Conservation (phyloP, 2,888 invertebrate genomes). For the Itoplectis maculator region DNA sequence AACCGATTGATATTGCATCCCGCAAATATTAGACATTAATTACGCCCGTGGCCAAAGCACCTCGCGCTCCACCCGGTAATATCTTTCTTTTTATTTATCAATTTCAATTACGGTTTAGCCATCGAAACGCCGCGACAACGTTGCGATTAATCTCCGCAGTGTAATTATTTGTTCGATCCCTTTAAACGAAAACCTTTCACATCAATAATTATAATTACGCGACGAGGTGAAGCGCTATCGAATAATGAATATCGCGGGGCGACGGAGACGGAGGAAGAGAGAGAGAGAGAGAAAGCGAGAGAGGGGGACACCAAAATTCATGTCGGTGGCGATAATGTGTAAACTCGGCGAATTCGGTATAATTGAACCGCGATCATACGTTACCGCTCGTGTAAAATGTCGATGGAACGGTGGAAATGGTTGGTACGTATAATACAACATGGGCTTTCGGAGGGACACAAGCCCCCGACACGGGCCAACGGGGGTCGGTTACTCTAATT, state of each 20-base stretch:
- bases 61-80: too few relatives aligned
- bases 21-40: too few relatives aligned
- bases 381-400: slow-evolving; percentile 56
- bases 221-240: neutral
- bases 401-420: slow-evolving; percentile 48
- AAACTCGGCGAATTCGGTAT: slow-evolving; percentile 46
- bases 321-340: neutral
- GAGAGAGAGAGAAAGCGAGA: slow-evolving; percentile 13
- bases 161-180: slow-evolving; percentile 5
- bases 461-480: slow-evolving; percentile 48
- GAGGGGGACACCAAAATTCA: slow-evolving; percentile 8
- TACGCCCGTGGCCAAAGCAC: neutral
- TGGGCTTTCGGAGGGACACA: slow-evolving; percentile 47
- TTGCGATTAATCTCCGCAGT: neutral
- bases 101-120: neutral
- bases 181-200: neutral
- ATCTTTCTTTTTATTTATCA: neutral
- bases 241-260: neutral
- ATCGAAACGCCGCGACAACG: neutral
- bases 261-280: neutral
- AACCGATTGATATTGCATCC: too few relatives aligned
- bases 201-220: slow-evolving; percentile 30
- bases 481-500: slow-evolving; percentile 35
- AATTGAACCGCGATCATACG: slow-evolving; percentile 64
- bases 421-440: slow-evolving; percentile 51